Evolutionary conservation across 2,797 vertebrate genomes (phyloP), one percentile per base, ranked within the genome.

Genomic region (Darevskia mixta): DNA sequence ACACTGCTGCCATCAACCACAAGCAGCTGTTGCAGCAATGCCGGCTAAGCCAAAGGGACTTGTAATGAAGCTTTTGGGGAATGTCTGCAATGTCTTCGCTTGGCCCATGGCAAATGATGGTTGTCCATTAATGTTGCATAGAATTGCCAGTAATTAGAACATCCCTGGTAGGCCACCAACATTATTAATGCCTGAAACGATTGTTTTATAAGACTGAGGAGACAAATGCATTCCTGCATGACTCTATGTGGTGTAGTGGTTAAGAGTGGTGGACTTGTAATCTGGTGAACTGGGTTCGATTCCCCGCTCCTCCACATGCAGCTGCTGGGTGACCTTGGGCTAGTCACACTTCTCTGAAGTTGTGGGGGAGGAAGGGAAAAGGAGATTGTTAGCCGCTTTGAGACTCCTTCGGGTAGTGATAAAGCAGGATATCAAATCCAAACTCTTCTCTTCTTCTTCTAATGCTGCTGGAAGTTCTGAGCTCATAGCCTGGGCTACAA

Each of bases 61-160:
- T 25, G 32, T 66, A 29, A 80, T 49, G 32, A 78, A 5, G 38
- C 5, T 77, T 89, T 83, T 72, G 83, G 87, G 81, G 80, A 84
- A 75, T 88, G 89, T 91, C 71, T 91, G 82, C 86, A 93, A 78
- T 25, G 85, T 72, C 80, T 64, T 86, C 55, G 23, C 66, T 11
- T 18, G 10, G 64, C 29, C 23, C 25, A 61, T 67, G 5, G 5
- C 49, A 64, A 18, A 64, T 27, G 71, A 45, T 66, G 29, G 38
- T 45, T 55, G 25, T 8, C 71, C 67, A 80, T 71, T 27, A 49
- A 58, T 13, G n/a, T 25, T 71, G 69, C 15, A 45, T 45, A 32
- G 5, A 49, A 79, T 55, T 79, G 15, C n/a, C 27, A 29, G 41
- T 73, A 66, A 86, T 69, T 69, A 35, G 20, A 86, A 18, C n/a